Percentiles rank a stretch among this genome's conserved stretches.
These are phyloP conservation scores for Rana temporaria DNA, from an alignment of 2,113 vertebrate genomes.

Conservation along the genomic window DNA sequence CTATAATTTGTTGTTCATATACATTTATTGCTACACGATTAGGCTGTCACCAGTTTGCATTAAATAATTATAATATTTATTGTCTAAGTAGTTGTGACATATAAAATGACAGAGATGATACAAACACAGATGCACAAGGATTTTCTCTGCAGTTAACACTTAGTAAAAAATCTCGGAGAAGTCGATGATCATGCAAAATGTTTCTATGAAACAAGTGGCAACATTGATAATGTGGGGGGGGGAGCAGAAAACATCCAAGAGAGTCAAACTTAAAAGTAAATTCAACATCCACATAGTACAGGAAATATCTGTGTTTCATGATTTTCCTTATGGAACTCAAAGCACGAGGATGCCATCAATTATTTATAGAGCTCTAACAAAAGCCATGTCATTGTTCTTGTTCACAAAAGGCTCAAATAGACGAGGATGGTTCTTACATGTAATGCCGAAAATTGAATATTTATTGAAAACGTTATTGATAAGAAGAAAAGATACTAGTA, in stretches of 20 bases:
- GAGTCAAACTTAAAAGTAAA: slow-evolving; percentile 22
- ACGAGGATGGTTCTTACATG: neutral
- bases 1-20: neutral
- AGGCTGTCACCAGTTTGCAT: neutral
- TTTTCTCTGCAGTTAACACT: slow-evolving; percentile 12
- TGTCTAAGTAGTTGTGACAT: slow-evolving; percentile 19
- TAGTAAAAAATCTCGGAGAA: neutral
- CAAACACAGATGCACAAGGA: slow-evolving; percentile 25
- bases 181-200: no score
- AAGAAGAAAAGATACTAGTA: no score
- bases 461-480: no score
- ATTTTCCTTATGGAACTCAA: neutral
- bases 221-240: no score
- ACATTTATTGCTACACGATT: neutral
- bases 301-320: slow-evolving; percentile 11
- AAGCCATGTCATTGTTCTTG: neutral
- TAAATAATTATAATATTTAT: slow-evolving; percentile 16
- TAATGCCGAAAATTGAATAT: no score
- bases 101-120: slow-evolving; percentile 4
- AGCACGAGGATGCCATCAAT: slow-evolving; percentile 23
- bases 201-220: no score
- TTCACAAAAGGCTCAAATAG: neutral
- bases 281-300: slow-evolving; percentile 6
- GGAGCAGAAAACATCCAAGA: neutral
- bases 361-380: slow-evolving; percentile 13